Evolutionary conservation across 2,797 vertebrate species (phyloP), one percentile per base, ranked within the genome.

Genomic region (Rhinoraja longicauda): DNA sequence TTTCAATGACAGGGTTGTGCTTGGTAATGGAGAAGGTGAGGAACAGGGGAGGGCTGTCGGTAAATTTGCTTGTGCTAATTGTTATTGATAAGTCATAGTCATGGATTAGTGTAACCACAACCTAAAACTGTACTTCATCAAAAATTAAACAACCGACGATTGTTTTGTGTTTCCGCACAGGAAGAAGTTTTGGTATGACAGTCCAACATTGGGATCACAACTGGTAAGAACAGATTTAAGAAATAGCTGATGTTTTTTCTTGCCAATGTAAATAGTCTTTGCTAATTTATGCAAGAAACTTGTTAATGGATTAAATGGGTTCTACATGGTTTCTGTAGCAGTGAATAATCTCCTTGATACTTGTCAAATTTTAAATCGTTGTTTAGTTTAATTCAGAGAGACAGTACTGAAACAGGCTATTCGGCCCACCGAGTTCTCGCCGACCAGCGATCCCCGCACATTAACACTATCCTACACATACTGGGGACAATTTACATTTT

Each of bases 131-230:
- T 59, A 59, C 81, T 26, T 78, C 29, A 62, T 67, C 13, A 64
- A 17, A 62, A n/a, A 62, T n/a, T 62, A 29, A 84, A 59, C 62
- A 57, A 29, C 26, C 32, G 26, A 6, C 13, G 26, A 15, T 57
- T 75, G 53, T 72, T 73, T 32, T 91, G 1, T 29, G 21, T 8
- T 53, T 57, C 24, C 2, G 92, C 53, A 90, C 94, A 98, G 97
- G 90, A 98, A 97, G 95, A 98, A 97, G 94, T 95, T 95, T 82
- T 98, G 97, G 97, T 97, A 97, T 93, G 95, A 96, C 93, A 95
- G 95, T 75, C 96, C 96, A 72, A 93, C 94, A 0, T 36, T 96
- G 93, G 95, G 94, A 10, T 93, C 96, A 6, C 93, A 95, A 59
- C 86, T 93, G 93, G 97, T 97, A 94, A 95, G 96, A 94, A 93